Evolutionary conservation across 2,113 vertebrate genomes (phyloP).

Genomic region (Thoracochromis brauschi): DNA sequence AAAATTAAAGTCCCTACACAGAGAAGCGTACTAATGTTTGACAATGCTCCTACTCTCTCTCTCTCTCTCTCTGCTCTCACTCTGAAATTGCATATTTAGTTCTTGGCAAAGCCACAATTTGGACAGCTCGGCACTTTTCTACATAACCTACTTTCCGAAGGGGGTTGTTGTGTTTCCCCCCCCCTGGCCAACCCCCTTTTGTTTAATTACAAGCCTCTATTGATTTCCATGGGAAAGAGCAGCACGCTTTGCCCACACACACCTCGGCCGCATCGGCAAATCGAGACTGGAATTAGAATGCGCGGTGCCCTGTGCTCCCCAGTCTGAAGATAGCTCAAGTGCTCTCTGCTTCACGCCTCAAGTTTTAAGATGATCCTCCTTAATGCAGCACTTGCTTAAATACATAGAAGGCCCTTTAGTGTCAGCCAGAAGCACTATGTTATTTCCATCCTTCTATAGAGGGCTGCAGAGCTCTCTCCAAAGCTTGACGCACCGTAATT

Average conservation of each 20-base stretch:
- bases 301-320: slow-evolving; percentile 40
- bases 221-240: slow-evolving; percentile 80
- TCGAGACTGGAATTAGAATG: slow-evolving; percentile 72
- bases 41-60: slow-evolving; percentile 13
- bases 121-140: slow-evolving; percentile 70
- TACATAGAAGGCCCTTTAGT: slow-evolving; percentile 26
- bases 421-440: neutral
- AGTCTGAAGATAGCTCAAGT: slow-evolving; percentile 55
- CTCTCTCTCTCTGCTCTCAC: slow-evolving; percentile 22
- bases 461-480: neutral
- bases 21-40: slow-evolving; percentile 45
- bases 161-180: slow-evolving; percentile 48
- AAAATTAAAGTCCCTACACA: slow-evolving; percentile 46
- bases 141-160: slow-evolving; percentile 74
- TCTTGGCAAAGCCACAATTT: slow-evolving; percentile 62
- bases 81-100: slow-evolving; percentile 62
- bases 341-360: slow-evolving; percentile 56
- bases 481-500: neutral
- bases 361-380: slow-evolving; percentile 60
- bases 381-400: slow-evolving; percentile 56
- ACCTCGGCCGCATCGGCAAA: slow-evolving; percentile 63
- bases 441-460: slow-evolving; percentile 7
- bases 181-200: slow-evolving; percentile 70
- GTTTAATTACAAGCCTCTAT: slow-evolving; percentile 80
- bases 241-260: slow-evolving; percentile 66